These are phyloP conservation scores for Xylocampa areola DNA, from an alignment of 2,888 invertebrate genomes.

Conservation along the genomic window DNA sequence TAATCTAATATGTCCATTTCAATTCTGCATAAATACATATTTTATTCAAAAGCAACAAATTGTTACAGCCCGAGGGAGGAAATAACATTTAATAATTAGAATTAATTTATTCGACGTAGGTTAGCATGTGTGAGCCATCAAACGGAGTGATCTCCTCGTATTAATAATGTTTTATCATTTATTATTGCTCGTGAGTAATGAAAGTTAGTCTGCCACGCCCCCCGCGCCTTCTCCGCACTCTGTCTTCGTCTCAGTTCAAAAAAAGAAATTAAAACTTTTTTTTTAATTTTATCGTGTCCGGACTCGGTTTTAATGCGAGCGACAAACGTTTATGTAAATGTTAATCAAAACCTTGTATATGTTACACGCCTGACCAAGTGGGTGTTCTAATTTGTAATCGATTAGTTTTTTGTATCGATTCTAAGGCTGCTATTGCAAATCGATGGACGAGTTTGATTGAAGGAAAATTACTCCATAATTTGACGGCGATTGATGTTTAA, in stretches of 20 bases:
- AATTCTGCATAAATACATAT: constrained; percentile 36
- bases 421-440: constrained; percentile 58
- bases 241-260: constrained; percentile 84
- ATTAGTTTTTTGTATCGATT: constrained; percentile 63
- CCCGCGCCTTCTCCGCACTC: constrained; percentile 83
- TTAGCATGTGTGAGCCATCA: constrained; percentile 83
- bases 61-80: constrained; percentile 62
- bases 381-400: constrained; percentile 68
- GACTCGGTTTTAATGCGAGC: constrained; percentile 75
- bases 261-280: constrained; percentile 79
- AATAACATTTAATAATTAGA: constrained; percentile 84
- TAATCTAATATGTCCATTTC: constrained; percentile 32
- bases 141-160: constrained; percentile 83
- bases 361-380: constrained; percentile 64
- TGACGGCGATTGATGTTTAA: constrained; percentile 59
- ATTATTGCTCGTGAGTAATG: constrained; percentile 88
- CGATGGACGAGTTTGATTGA: constrained; percentile 53
- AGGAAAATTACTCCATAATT: constrained; percentile 58
- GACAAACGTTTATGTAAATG: constrained; percentile 81
- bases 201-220: constrained; percentile 88
- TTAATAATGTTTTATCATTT: constrained; percentile 90
- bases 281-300: constrained; percentile 74
- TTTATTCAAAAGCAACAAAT: constrained; percentile 44
- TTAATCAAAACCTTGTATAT: constrained; percentile 59
- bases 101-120: constrained; percentile 85